Conservation (phyloP, 2,797 vertebrate genomes). For the Tenualosa ilisha region DNA sequence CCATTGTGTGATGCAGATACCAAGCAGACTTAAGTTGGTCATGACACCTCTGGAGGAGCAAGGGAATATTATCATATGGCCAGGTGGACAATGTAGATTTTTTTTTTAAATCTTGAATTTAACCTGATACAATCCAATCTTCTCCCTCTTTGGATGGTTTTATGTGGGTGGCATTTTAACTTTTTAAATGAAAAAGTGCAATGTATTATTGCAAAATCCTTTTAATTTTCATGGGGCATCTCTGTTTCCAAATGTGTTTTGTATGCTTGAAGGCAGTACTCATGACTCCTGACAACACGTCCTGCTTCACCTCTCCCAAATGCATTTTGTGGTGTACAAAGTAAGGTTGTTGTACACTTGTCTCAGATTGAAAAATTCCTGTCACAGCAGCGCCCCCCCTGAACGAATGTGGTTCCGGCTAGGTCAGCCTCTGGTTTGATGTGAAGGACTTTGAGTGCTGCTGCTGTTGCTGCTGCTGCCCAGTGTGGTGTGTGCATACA, state of each 20-base stretch:
- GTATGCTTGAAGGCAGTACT: neutral
- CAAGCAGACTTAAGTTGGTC: neutral
- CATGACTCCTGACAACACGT: neutral
- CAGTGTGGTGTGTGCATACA: conserved; percentile 17
- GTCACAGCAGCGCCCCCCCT: neutral
- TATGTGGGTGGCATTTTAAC: neutral
- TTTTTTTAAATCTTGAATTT: neutral
- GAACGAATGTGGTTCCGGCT: neutral
- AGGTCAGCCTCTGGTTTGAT: conserved; percentile 29
- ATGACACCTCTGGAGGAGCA: neutral
- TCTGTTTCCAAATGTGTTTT: neutral
- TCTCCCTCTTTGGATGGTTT: neutral
- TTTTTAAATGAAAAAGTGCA: neutral
- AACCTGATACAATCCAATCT: neutral
- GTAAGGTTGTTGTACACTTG: neutral
- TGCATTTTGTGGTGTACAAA: neutral
- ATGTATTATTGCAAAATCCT: neutral
- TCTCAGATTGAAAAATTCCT: neutral
- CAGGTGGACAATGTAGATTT: neutral
- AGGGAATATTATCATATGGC: neutral
- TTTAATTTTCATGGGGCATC: neutral
- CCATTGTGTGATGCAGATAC: neutral
- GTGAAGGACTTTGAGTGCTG: conserved; percentile 33
- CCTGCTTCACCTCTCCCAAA: neutral
- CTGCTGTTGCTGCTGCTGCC: neutral